These are phyloP conservation scores for Lepidurus apus DNA, from an alignment of 1,140 invertebrate species.

Conservation along the genomic window DNA sequence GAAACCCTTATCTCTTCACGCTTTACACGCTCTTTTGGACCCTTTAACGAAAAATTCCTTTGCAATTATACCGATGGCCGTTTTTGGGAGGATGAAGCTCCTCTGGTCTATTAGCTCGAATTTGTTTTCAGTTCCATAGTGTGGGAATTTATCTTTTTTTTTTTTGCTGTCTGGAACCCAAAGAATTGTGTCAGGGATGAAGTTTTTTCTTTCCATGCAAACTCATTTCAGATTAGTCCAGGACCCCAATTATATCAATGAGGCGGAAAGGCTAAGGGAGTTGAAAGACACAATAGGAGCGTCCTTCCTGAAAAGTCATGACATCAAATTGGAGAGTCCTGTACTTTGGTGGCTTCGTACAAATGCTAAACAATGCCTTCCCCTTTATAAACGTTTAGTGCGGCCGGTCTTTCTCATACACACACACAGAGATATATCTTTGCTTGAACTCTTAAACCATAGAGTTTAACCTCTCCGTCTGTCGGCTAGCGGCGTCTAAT, in stretches of 20 bases:
- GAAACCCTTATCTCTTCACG: constrained; percentile 4
- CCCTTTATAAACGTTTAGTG: constrained; percentile 3
- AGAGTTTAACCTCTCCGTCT: constrained; percentile 8
- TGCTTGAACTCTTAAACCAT: not conserved
- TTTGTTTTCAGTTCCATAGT: not conserved
- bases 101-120: not conserved
- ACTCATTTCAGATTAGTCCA: too few relatives aligned
- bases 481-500: constrained; percentile 4
- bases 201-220: not conserved
- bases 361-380: constrained; percentile 16
- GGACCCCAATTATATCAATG: not conserved
- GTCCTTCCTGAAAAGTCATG: constrained; percentile 19
- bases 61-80: not conserved
- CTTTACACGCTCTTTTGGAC: not conserved
- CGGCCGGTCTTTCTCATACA: not conserved
- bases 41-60: not conserved
- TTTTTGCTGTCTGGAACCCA: too few relatives aligned
- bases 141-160: not conserved
- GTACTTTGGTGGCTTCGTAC: not conserved
- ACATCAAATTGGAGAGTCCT: not conserved
- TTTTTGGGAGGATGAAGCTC: not conserved
- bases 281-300: not conserved
- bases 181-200: not conserved
- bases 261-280: not conserved
- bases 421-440: not conserved